These are phyloP conservation scores for Staurois parvus DNA, from an alignment of 2,797 vertebrate species.

Conservation along the genomic window DNA sequence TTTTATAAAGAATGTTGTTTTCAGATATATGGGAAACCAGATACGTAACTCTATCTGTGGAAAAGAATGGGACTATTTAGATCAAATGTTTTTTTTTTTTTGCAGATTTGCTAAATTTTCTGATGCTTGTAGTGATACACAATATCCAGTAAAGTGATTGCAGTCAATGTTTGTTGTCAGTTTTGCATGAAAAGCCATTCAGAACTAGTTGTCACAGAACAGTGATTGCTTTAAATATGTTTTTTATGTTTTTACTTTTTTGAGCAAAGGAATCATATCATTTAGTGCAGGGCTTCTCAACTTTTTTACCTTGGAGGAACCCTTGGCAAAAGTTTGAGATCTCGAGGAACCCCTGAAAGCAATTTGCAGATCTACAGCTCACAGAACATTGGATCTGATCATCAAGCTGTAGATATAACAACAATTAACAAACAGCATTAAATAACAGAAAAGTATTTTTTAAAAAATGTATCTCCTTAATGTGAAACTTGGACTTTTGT, in stretches of 20 bases:
- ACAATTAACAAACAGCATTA: too few species aligned
- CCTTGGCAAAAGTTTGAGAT: too few species aligned
- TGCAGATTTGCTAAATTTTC: not conserved
- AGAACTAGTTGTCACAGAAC: not conserved
- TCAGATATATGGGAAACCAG: slow-evolving; percentile 21
- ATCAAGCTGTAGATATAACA: too few species aligned
- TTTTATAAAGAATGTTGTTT: slow-evolving; percentile 39
- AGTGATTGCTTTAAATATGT: not conserved
- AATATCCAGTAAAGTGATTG: slow-evolving; percentile 8
- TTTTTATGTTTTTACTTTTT: not conserved
- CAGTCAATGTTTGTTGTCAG: not conserved
- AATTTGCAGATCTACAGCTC: too few species aligned
- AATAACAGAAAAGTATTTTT: too few species aligned
- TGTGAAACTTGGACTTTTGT: too few species aligned
- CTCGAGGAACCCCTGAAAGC: too few species aligned
- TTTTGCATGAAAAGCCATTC: not conserved
- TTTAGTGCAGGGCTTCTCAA: too few species aligned
- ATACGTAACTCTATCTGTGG: slow-evolving; percentile 28
- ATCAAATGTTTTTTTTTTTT: not conserved
- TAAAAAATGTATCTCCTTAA: too few species aligned
- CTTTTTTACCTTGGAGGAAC: too few species aligned
- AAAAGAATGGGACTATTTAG: slow-evolving; percentile 21
- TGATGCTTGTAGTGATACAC: not conserved
- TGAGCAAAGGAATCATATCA: too few species aligned
- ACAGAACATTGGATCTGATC: too few species aligned